A percentile compares a stretch with the other conserved stretches of the same genome.
phyloP scores from a whole-genome alignment of 1,140 invertebrate genomes.

The Drepana arcuata region DNA sequence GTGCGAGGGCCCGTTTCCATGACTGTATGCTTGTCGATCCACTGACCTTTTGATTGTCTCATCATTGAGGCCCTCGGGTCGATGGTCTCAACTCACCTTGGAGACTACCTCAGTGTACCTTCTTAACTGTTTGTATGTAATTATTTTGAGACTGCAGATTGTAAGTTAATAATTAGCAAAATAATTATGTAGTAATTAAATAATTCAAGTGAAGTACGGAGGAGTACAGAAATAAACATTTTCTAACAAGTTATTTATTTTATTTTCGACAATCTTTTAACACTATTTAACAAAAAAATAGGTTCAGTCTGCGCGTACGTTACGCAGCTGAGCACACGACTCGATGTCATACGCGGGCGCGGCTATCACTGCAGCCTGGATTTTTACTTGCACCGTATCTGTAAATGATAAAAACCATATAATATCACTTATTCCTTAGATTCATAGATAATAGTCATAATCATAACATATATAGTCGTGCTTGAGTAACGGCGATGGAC shows the following conservation, averaged over 20 bases:
- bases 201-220: slow-evolving; percentile 49
- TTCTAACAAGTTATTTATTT: slow-evolving; percentile 43
- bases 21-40: slow-evolving; percentile 22
- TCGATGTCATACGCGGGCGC: slow-evolving; percentile 46
- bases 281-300: slow-evolving; percentile 1
- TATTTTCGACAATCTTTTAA: slow-evolving; percentile 11
- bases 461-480: too few species aligned
- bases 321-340: slow-evolving; percentile 28
- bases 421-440: neutral
- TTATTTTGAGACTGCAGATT: slow-evolving; percentile 67
- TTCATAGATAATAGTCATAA: neutral
- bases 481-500: too few species aligned
- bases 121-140: slow-evolving; percentile 51
- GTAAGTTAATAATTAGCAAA: slow-evolving; percentile 65
- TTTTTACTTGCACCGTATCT: slow-evolving; percentile 47
- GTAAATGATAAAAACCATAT: slow-evolving; percentile 4
- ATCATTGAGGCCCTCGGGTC: too few species aligned
- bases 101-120: slow-evolving; percentile 61
- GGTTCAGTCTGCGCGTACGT: slow-evolving; percentile 33
- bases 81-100: slow-evolving; percentile 35
- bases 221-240: slow-evolving; percentile 64
- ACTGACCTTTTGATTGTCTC: too few species aligned
- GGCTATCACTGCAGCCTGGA: slow-evolving; percentile 52
- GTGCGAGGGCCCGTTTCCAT: slow-evolving; percentile 22
- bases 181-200: slow-evolving; percentile 56